phyloP scores from a whole-genome alignment of 2,797 vertebrate genomes.

The Nyctalus aviator region DNA sequence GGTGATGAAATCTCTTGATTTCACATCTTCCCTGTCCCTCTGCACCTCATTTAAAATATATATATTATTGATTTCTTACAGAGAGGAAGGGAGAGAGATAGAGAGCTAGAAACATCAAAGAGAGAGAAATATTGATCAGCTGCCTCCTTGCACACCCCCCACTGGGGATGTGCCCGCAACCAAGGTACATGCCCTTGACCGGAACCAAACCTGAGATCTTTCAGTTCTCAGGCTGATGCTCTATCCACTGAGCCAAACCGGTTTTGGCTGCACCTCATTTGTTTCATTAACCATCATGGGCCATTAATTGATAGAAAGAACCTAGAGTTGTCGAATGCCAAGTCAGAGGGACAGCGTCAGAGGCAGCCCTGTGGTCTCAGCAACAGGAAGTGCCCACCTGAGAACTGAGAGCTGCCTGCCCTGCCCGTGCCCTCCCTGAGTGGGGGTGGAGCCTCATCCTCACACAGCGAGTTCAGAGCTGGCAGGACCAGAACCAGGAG shows the following conservation, averaged over 20 bases:
- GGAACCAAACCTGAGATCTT: no score
- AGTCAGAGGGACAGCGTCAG: neutral
- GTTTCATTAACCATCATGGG: neutral
- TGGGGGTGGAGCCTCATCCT: neutral
- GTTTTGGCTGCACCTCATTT: no score
- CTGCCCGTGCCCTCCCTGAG: neutral
- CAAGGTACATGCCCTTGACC: no score
- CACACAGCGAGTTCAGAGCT: neutral
- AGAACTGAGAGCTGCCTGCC: neutral
- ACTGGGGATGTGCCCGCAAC: no score
- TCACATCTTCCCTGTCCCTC: neutral
- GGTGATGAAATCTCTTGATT: slow-evolving; percentile 4
- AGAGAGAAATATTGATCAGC: no score
- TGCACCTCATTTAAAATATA: neutral
- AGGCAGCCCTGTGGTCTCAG: neutral
- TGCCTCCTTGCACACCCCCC: no score
- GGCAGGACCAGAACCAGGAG: neutral
- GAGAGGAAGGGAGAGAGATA: no score
- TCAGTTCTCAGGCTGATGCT: no score
- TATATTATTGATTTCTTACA: no score
- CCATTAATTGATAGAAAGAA: neutral
- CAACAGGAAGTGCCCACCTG: neutral
- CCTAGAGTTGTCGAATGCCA: neutral
- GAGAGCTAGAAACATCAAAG: no score
- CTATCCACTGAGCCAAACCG: no score